A percentile compares a stretch with the other conserved stretches of the same genome.
Conservation (phyloP, 2,888 invertebrate genomes). For the Parochlus steinenii region DNA sequence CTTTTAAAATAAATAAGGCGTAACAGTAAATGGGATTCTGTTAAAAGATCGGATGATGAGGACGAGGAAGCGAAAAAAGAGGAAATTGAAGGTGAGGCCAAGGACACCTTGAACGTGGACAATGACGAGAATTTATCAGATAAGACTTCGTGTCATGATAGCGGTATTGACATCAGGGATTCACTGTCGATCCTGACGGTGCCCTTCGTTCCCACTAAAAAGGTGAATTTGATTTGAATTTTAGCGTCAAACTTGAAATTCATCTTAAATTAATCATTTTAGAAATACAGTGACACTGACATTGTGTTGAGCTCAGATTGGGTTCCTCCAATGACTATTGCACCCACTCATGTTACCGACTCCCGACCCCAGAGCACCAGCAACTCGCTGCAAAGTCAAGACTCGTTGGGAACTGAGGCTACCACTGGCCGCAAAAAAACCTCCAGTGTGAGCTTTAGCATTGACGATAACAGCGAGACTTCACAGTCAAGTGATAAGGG, state of each 20-base stretch:
- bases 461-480: constrained; percentile 37
- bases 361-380: constrained; percentile 24
- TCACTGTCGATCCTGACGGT: constrained; percentile 43
- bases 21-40: constrained; percentile 10
- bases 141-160: constrained; percentile 76
- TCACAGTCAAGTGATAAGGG: constrained; percentile 16
- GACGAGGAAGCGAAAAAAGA: too few relatives aligned
- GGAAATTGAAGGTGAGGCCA: constrained; percentile 22
- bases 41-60: constrained; percentile 16
- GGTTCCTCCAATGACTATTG: constrained; percentile 71
- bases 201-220: constrained; percentile 38
- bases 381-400: constrained; percentile 24
- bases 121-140: constrained; percentile 46
- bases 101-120: constrained; percentile 23
- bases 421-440: constrained; percentile 47
- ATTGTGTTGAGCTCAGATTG: constrained; percentile 74
- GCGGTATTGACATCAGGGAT: constrained; percentile 76
- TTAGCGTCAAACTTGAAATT: constrained; percentile 1
- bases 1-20: constrained; percentile 5
- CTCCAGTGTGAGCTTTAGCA: constrained; percentile 53
- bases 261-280: constrained; percentile 13
- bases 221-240: constrained; percentile 15
- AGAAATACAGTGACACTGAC: constrained; percentile 74
- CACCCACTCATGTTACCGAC: constrained; percentile 49
- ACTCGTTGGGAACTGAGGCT: constrained; percentile 21